phyloP scores from a whole-genome alignment of 2,888 invertebrate genomes.

The Patella depressa region DNA sequence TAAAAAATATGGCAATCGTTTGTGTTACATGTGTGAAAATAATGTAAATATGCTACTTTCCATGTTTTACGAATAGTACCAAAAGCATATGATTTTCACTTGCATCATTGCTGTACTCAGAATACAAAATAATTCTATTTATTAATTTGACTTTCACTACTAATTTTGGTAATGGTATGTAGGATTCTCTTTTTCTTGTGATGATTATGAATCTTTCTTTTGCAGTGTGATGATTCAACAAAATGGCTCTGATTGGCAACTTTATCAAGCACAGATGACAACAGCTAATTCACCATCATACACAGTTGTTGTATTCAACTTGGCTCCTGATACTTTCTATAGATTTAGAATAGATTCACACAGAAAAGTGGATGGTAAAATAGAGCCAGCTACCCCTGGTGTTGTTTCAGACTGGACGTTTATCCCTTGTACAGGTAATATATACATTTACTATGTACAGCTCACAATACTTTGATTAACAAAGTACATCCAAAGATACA shows the following conservation, averaged over 20 bases:
- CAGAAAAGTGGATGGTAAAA: conserved; percentile 44
- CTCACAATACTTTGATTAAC: too few relatives aligned
- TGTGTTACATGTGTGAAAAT: too few relatives aligned
- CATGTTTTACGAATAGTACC: too few relatives aligned
- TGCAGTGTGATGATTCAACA: conserved; percentile 21
- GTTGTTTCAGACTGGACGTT: conserved; percentile 31
- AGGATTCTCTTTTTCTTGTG: neutral
- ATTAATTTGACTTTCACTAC: too few relatives aligned
- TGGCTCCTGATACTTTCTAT: conserved; percentile 42
- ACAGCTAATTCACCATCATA: conserved; percentile 21
- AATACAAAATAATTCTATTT: too few relatives aligned
- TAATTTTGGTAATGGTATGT: too few relatives aligned
- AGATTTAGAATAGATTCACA: conserved; percentile 52
- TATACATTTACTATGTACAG: too few relatives aligned
- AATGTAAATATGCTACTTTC: too few relatives aligned
- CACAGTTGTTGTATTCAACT: conserved; percentile 23
- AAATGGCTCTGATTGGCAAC: conserved; percentile 14
- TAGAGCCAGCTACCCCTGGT: conserved; percentile 36
- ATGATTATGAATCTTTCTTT: neutral
- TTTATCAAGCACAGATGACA: conserved; percentile 8
- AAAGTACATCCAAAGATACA: too few relatives aligned
- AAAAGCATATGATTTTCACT: too few relatives aligned
- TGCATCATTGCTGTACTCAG: too few relatives aligned
- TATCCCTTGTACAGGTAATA: conserved; percentile 49
- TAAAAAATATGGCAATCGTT: too few relatives aligned